Conservation (phyloP, 1,140 invertebrate genomes). For the Lutraria rhynchaena region DNA sequence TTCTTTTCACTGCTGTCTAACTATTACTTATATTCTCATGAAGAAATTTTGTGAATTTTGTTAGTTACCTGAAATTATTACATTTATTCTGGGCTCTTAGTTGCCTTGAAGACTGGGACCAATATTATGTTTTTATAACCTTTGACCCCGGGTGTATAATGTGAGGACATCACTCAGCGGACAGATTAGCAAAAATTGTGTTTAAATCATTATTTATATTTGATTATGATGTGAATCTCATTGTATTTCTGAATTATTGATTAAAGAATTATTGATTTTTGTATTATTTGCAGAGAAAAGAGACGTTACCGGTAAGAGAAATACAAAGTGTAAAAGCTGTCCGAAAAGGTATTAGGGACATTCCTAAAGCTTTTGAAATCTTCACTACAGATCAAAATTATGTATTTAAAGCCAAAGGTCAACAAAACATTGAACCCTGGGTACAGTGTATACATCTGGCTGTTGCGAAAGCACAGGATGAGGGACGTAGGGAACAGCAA, state of each 20-base stretch:
- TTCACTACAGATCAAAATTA: constrained; percentile 94
- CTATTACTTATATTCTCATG: background rate
- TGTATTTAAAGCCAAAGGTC: constrained; percentile 95
- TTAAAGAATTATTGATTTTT: constrained; percentile 4
- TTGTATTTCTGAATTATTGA: too few species aligned
- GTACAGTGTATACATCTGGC: constrained; percentile 82
- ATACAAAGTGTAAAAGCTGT: constrained; percentile 95
- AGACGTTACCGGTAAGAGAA: constrained; percentile 87
- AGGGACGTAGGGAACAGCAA: constrained; percentile 20
- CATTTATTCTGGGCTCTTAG: too few species aligned
- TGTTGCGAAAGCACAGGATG: constrained; percentile 65
- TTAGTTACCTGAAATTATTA: too few species aligned
- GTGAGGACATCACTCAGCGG: too few species aligned
- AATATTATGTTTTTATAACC: too few species aligned
- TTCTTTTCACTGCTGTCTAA: background rate
- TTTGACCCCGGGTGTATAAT: too few species aligned
- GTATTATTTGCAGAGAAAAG: constrained; percentile 75
- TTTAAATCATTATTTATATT: too few species aligned
- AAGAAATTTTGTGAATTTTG: background rate
- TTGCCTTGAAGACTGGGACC: too few species aligned
- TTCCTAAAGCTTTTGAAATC: constrained; percentile 97
- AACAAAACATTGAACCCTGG: constrained; percentile 97
- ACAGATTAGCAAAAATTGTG: too few species aligned
- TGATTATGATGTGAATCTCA: too few species aligned
- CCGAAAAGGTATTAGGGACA: constrained; percentile 87